These are phyloP conservation scores for Theropithecus gelada DNA, from an alignment of 2,113 vertebrate species.

Conservation along the genomic window DNA sequence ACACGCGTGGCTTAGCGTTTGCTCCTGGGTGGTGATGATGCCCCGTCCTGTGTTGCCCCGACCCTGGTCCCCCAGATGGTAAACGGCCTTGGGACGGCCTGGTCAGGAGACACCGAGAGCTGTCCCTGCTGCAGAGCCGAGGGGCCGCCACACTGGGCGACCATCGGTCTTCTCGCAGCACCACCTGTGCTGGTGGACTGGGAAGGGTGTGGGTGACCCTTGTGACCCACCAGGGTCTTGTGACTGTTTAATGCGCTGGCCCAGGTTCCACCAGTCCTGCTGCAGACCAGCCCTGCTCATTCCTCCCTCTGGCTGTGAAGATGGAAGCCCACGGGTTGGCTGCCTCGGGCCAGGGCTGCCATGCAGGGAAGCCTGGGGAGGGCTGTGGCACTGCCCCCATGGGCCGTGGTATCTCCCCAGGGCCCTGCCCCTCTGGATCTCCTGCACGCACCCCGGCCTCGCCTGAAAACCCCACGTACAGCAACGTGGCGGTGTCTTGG, in stretches of 20 bases:
- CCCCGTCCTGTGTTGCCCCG: too few relatives aligned
- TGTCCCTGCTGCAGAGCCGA: too few relatives aligned
- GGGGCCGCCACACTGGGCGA: too few relatives aligned
- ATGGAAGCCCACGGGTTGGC: neutral
- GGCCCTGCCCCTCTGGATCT: neutral
- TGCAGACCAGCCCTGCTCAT: neutral
- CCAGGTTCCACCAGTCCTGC: neutral
- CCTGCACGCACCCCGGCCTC: too few relatives aligned
- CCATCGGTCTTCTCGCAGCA: neutral
- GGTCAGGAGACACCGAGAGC: too few relatives aligned
- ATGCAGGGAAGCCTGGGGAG: too few relatives aligned
- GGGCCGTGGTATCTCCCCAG: too few relatives aligned
- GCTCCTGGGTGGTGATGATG: neutral
- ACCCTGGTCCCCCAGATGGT: too few relatives aligned
- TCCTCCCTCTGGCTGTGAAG: neutral
- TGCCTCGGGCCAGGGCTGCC: neutral
- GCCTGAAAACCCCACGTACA: neutral
- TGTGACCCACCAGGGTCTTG: neutral
- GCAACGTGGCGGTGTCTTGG: too few relatives aligned
- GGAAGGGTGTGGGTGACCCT: neutral
- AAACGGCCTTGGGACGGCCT: neutral
- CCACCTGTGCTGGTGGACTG: neutral
- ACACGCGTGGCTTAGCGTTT: neutral
- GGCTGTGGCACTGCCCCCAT: too few relatives aligned
- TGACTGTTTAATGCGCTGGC: neutral